These are phyloP conservation scores for Gavialis gangeticus DNA, from an alignment of 2,113 vertebrate genomes.

Conservation along the genomic window DNA sequence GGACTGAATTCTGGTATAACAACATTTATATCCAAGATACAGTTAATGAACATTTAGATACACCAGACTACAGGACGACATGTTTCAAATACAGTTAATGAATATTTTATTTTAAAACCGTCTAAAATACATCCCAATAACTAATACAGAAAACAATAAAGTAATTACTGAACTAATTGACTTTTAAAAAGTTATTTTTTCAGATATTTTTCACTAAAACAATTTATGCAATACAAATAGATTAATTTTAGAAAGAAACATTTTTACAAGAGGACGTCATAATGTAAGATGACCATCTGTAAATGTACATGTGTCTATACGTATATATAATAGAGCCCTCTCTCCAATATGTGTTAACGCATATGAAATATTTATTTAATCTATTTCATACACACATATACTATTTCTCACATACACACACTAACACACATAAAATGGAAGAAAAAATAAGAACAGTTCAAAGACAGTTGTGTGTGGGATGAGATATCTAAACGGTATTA, in stretches of 20 bases:
- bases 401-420: background rate
- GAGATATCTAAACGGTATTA: conserved; percentile 34
- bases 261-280: no score
- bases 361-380: background rate
- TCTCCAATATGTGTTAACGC: background rate
- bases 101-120: conserved; percentile 68
- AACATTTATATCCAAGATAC: conserved; percentile 40
- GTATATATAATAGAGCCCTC: background rate
- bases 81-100: conserved; percentile 56
- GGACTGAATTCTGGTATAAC: conserved; percentile 38
- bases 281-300: no score
- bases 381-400: background rate
- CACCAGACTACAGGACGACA: conserved; percentile 53
- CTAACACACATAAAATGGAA: background rate
- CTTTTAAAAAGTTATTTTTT: conserved; percentile 22
- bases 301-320: background rate
- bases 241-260: background rate
- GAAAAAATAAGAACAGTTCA: background rate
- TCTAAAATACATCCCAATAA: conserved; percentile 51
- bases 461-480: background rate
- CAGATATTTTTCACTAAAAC: background rate
- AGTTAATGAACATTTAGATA: conserved; percentile 35
- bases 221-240: background rate
- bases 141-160: conserved; percentile 18
- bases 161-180: conserved; percentile 1